Evolutionary conservation across 1,140 invertebrate species (phyloP).

Genomic region (Sycophila sp.): DNA sequence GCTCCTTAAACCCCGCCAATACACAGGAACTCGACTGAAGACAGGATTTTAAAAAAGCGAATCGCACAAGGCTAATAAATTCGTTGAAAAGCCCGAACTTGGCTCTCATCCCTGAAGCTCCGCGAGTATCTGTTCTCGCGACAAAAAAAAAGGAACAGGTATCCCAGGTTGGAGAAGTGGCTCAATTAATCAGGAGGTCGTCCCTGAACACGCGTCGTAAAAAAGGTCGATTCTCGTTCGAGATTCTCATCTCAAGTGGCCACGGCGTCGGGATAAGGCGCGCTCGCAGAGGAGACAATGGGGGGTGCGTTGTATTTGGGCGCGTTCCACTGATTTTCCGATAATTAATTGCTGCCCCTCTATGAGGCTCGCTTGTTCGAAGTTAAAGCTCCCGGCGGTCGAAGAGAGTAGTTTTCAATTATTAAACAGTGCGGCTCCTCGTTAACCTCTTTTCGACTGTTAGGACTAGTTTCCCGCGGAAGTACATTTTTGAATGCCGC

Average conservation of each 20-base stretch:
- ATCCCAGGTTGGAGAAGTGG: neutral
- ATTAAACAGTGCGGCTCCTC: neutral
- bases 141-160: too few species aligned
- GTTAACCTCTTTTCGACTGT: neutral
- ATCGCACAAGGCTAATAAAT: too few species aligned
- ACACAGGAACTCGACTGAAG: too few species aligned
- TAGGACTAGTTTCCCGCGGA: too few species aligned
- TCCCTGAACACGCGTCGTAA: too few species aligned
- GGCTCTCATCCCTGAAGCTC: too few species aligned
- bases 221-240: slow-evolving; percentile 2
- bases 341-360: slow-evolving; percentile 5
- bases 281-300: neutral
- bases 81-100: too few species aligned
- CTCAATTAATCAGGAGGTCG: slow-evolving; percentile 30
- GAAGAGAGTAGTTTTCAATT: neutral
- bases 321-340: neutral
- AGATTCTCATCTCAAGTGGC: slow-evolving; percentile 17
- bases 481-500: too few species aligned
- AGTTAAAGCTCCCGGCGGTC: neutral
- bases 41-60: too few species aligned
- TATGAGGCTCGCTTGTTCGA: neutral
- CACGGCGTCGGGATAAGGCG: neutral
- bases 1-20: too few species aligned
- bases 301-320: neutral
- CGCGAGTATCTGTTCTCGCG: too few species aligned